Evolutionary conservation across 2,797 vertebrate species (phyloP).

Genomic region (Nyctibius grandis): DNA sequence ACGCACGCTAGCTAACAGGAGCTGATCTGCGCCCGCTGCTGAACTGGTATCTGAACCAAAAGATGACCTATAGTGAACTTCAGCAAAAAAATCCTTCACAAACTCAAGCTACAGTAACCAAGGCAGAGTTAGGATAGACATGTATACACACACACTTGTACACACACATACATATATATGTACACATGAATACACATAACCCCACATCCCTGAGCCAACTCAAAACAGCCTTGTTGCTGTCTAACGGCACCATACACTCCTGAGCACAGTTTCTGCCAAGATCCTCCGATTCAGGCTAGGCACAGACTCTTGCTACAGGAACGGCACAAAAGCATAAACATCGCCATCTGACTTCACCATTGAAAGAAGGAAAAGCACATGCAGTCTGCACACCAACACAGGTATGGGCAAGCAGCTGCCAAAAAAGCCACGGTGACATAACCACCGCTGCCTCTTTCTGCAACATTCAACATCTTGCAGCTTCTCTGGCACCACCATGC

Average conservation of each 20-base stretch:
- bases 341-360: not conserved
- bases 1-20: fast-evolving
- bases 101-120: not conserved
- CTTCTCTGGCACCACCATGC: not conserved
- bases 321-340: not conserved
- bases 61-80: not conserved
- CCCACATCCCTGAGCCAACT: not conserved
- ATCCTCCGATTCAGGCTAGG: not conserved
- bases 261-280: not conserved
- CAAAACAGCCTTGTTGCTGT: not conserved
- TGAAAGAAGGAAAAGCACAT: not conserved
- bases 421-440: not conserved
- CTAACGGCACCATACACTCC: not conserved
- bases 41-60: not conserved
- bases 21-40: not conserved
- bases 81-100: not conserved
- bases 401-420: not conserved
- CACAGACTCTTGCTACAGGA: not conserved
- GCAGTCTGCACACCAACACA: not conserved
- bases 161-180: not conserved
- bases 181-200: not conserved
- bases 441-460: not conserved
- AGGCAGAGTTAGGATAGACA: not conserved
- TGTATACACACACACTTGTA: not conserved
- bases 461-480: not conserved